Conservation (phyloP, 2,113 vertebrate species). For the Bujurquina vittata region DNA sequence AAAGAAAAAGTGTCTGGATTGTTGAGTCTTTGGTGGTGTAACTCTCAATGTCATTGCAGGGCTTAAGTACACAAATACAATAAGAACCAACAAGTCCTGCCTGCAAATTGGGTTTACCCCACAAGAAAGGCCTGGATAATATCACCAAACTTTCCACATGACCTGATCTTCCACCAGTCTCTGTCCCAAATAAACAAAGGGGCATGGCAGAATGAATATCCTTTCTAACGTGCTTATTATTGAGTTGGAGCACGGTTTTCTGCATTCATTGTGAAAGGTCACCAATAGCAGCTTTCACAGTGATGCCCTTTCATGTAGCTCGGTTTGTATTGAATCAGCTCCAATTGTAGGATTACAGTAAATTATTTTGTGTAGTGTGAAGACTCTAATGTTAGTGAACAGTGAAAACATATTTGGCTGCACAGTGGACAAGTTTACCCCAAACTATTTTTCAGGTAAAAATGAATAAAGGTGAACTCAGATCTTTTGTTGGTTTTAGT, state of each 20-base stretch:
- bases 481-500: background rate
- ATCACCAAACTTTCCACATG: slow-evolving; percentile 46
- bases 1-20: background rate
- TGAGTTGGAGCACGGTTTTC: slow-evolving; percentile 16
- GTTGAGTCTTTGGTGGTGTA: background rate
- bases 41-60: slow-evolving; percentile 18
- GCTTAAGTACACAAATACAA: slow-evolving; percentile 25
- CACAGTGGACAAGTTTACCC: background rate
- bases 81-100: slow-evolving; percentile 14
- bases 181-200: slow-evolving; percentile 23
- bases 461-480: background rate
- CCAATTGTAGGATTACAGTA: background rate
- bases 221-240: slow-evolving; percentile 33
- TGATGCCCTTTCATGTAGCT: slow-evolving; percentile 20
- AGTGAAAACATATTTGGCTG: background rate
- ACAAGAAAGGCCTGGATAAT: slow-evolving; percentile 11
- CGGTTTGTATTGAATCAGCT: slow-evolving; percentile 38
- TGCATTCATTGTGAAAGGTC: slow-evolving; percentile 14
- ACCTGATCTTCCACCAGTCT: slow-evolving; percentile 14
- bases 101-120: slow-evolving; percentile 42
- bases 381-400: background rate
- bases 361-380: background rate
- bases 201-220: slow-evolving; percentile 12
- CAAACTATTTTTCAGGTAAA: background rate
- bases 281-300: slow-evolving; percentile 25